Evolutionary conservation across 1,140 invertebrate species (phyloP).

Genomic region (Formica exsecta): DNA sequence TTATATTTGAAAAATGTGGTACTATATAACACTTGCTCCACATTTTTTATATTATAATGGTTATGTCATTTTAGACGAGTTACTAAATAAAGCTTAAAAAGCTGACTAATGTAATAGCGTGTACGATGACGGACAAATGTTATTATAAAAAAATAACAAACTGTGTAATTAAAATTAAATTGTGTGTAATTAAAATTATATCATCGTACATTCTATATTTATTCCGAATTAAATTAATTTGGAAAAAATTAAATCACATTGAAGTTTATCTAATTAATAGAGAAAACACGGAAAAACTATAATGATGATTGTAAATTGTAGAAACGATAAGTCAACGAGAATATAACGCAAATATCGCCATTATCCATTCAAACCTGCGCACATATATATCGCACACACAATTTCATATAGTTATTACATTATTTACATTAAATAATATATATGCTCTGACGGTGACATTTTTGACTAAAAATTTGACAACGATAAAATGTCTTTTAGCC

Average conservation of each 20-base stretch:
- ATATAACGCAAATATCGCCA: slow-evolving; percentile 59
- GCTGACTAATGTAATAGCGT: slow-evolving; percentile 7
- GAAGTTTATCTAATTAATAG: slow-evolving; percentile 3
- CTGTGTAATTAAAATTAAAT: slow-evolving; percentile 36
- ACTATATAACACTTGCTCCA: slow-evolving; percentile 19
- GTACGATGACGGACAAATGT: slow-evolving; percentile 26
- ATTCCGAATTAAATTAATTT: slow-evolving; percentile 12
- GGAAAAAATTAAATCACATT: slow-evolving; percentile 13
- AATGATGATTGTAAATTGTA: slow-evolving; percentile 1
- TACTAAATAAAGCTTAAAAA: slow-evolving; percentile 40
- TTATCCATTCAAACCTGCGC: slow-evolving; percentile 68
- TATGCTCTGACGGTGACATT: slow-evolving; percentile 51
- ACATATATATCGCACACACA: slow-evolving; percentile 66
- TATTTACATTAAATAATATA: slow-evolving; percentile 64
- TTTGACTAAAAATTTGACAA: slow-evolving; percentile 63
- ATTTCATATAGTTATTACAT: slow-evolving; percentile 66
- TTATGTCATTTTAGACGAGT: slow-evolving; percentile 30
- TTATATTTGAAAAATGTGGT: slow-evolving; percentile 46
- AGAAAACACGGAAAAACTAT: slow-evolving; percentile 16
- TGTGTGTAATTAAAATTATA: slow-evolving; percentile 39
- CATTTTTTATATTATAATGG: slow-evolving; percentile 32
- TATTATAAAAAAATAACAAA: slow-evolving; percentile 19
- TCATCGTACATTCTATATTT: slow-evolving; percentile 20
- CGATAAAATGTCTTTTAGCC: slow-evolving; percentile 49
- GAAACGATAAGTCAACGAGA: slow-evolving; percentile 46